Percentiles rank a stretch among this genome's conserved stretches.
phyloP scores from a whole-genome alignment of 2,797 vertebrate species.

The Pelochelys cantorii region DNA sequence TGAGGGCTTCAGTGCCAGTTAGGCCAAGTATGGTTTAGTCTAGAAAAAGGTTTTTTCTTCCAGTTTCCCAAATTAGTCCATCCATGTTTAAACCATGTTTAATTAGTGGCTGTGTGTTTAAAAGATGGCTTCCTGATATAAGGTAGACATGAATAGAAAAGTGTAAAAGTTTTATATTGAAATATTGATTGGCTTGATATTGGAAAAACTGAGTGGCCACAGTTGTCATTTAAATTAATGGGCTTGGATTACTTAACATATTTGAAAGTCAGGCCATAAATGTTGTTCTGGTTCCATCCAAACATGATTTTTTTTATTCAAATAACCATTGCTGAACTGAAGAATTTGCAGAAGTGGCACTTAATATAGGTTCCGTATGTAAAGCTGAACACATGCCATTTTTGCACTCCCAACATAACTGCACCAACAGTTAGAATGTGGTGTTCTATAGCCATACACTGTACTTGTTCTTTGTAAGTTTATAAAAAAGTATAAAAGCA shows the following conservation, averaged over 20 bases:
- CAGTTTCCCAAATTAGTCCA: not conserved
- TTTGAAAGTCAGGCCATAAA: not conserved
- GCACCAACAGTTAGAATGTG: not conserved
- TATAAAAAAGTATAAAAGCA: not conserved
- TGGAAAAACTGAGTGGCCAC: not conserved
- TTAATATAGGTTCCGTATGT: not conserved
- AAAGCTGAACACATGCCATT: not conserved
- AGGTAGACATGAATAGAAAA: not conserved
- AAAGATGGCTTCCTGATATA: not conserved
- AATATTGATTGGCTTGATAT: not conserved
- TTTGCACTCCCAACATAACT: not conserved
- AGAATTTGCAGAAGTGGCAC: not conserved
- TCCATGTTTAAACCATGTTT: not conserved
- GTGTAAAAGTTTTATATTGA: not conserved
- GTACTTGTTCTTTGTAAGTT: not conserved
- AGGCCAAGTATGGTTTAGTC: not conserved
- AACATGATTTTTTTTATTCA: not conserved
- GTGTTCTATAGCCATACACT: not conserved
- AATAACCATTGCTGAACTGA: not conserved
- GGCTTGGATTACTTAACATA: not conserved
- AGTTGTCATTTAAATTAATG: not conserved
- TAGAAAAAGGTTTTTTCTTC: fast-evolving
- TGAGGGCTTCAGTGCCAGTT: not conserved
- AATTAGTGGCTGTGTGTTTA: not conserved
- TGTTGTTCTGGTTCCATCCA: not conserved